Evolutionary conservation across 1,140 invertebrate species (phyloP), one percentile per base, ranked within the genome.

Genomic region (Parasteatoda tepidariorum): DNA sequence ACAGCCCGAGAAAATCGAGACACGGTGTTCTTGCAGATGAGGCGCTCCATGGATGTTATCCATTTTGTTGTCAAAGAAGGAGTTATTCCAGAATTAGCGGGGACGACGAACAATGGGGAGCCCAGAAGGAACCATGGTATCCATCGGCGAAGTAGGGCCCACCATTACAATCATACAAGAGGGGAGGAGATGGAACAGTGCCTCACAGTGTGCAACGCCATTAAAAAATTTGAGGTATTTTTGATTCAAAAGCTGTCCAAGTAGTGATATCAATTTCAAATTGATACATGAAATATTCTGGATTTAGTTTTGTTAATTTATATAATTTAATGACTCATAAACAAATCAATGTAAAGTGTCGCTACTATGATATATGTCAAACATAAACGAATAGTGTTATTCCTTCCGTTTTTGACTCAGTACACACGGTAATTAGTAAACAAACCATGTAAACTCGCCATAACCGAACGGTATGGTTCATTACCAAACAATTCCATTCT

Each of bases 61-160:
- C 97, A 99, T 90, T 97, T 96, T 89, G 96, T 99, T 62, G 95
- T 99, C 22, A 96, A 97, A 88, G 97, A 98, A 88, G 96, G 96
- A 5, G 94, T 97, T 11, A 89, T 95, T 55, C 86, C 87, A 38
- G 92, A 93, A 83, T 90, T 91, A 73, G 91, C 91, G 2, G 86
- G 89, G 3, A 86, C 87, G 11, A 78, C 86, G 54, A 84, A 70
- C 74, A 86, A 84, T 71, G 79, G 83, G n/a, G 86, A 87, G 48
- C 57, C 82, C 57, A 83, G 85, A 33, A 66, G 82, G 59, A 87
- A 87, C 76, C 86, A 86, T 61, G 84, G 85, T 57, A 85, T 82
- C 41, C 62, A 81, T n/a, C n/a, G 85, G 87, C 68, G 86, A 83
- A 87, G 38, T 9, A 84, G 66, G 31, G 66, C 62, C 9, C 70